phyloP scores from a whole-genome alignment of 1,140 invertebrate species.

The Bombus superbus region DNA sequence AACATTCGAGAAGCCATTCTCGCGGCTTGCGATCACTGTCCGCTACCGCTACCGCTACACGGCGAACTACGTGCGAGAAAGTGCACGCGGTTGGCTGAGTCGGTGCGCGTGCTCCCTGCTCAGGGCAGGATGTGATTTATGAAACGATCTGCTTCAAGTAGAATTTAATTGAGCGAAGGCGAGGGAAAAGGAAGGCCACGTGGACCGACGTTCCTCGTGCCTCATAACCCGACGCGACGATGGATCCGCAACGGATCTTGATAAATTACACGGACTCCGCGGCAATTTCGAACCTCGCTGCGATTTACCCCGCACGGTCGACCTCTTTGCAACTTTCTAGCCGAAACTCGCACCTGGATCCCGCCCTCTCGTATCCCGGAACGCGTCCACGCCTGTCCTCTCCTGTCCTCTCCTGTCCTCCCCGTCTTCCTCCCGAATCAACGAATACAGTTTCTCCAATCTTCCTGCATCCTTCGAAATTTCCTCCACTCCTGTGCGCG shows the following conservation, averaged over 20 bases:
- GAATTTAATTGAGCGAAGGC: slow-evolving; percentile 71
- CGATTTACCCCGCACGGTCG: slow-evolving; percentile 33
- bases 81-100: not conserved
- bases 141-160: slow-evolving; percentile 67
- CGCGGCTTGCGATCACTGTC: too few relatives aligned
- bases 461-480: too few relatives aligned
- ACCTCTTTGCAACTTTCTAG: slow-evolving; percentile 55
- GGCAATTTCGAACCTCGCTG: slow-evolving; percentile 43
- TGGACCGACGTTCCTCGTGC: slow-evolving; percentile 40
- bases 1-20: too few relatives aligned
- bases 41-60: too few relatives aligned
- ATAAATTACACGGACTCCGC: slow-evolving; percentile 55
- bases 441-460: not conserved
- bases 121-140: slow-evolving; percentile 66
- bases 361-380: not conserved
- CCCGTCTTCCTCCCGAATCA: not conserved
- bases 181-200: slow-evolving; percentile 50
- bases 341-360: slow-evolving; percentile 50
- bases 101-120: slow-evolving; percentile 45
- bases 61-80: not conserved
- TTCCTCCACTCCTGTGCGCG: too few relatives aligned
- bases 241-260: slow-evolving; percentile 59
- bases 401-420: slow-evolving; percentile 25
- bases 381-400: slow-evolving; percentile 31
- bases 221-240: not conserved